A percentile compares a stretch with the other conserved stretches of the same genome.
Evolutionary conservation across 1,140 invertebrate genomes (phyloP).

Genomic region (Papilio glaucus): DNA sequence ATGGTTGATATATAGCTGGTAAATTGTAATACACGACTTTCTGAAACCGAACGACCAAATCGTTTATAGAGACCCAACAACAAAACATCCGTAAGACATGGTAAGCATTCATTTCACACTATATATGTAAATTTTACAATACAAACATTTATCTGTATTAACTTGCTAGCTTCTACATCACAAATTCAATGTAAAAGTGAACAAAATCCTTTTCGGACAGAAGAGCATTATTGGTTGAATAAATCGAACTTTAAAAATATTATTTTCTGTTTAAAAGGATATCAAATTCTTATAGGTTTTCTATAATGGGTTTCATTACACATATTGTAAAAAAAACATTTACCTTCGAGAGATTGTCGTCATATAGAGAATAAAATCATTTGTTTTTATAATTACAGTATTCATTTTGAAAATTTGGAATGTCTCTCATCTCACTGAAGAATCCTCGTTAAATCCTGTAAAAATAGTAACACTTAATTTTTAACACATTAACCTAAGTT

Average conservation of each 20-base stretch:
- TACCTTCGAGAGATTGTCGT: constrained; percentile 65
- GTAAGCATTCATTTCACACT: neutral
- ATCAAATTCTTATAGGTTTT: neutral
- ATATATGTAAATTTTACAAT: constrained; percentile 38
- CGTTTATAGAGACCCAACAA: neutral
- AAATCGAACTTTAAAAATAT: neutral
- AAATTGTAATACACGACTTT: constrained; percentile 9
- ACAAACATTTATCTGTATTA: constrained; percentile 44
- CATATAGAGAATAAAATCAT: constrained; percentile 54
- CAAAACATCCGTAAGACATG: neutral
- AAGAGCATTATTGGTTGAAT: neutral
- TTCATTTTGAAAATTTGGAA: constrained; percentile 67
- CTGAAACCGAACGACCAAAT: neutral
- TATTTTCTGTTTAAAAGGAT: constrained; percentile 7
- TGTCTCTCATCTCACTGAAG: constrained; percentile 71
- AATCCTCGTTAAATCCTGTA: constrained; percentile 73
- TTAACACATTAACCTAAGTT: no score
- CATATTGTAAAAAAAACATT: constrained; percentile 53
- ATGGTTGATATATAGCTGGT: neutral
- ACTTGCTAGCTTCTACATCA: constrained; percentile 34
- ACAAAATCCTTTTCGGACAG: neutral
- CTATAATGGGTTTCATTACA: neutral
- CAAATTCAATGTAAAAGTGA: constrained; percentile 32
- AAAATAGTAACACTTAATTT: constrained; percentile 39
- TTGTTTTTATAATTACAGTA: constrained; percentile 48